Base-by-base conservation (phyloP, 2,888 invertebrate species). In the Acanthacorydalis orientalis region DNA sequence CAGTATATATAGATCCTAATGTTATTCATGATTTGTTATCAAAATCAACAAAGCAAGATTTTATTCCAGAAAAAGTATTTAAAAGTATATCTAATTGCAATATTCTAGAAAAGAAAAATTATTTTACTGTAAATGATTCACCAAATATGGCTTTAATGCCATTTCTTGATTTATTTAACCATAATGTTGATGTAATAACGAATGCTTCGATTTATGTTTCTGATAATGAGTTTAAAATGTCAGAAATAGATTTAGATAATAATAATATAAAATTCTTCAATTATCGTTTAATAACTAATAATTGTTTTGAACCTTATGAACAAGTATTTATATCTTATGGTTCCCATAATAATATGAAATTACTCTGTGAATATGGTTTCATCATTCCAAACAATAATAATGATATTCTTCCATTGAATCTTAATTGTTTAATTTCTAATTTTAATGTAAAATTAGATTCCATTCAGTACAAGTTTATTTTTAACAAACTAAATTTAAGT, bases 291-390 rank as follows among this genome's bases (percentile, higher is more conserved):
- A 62, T 57, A 49, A 74, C 77, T 2, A 59, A 66, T 38, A 69
- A 62, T 47, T 53, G 62, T 2, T 80, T 78, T 59, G 64, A 70
- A 46, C 72, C 75, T 48, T 76, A 77, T 60, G 68, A 78, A 35
- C 83, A 93, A 69, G 78, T 90, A 47, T 92, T 87, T 61, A 92
- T 93, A 55, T 86, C 83, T 55, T 93, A 93, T 60, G 93, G 92
- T 1, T 70, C 78, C 37, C 83, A 90, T 60, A 76, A 81, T 55
- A 93, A 86, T 67, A 63, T 76, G 1, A 84, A 83, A 61, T 68
- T 93, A n/a, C 75, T 86, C 33, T 69, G 80, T 0, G 88, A 93
- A 57, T 93, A 93, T 68, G 93, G 93, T 1, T 93, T 93, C 63
- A 79, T 77, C 56, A 63, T 83, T 51, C 72, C 77, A 0, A 59